These are phyloP conservation scores for Polydrusus tereticollis DNA, from an alignment of 2,888 invertebrate species.

Conservation along the genomic window DNA sequence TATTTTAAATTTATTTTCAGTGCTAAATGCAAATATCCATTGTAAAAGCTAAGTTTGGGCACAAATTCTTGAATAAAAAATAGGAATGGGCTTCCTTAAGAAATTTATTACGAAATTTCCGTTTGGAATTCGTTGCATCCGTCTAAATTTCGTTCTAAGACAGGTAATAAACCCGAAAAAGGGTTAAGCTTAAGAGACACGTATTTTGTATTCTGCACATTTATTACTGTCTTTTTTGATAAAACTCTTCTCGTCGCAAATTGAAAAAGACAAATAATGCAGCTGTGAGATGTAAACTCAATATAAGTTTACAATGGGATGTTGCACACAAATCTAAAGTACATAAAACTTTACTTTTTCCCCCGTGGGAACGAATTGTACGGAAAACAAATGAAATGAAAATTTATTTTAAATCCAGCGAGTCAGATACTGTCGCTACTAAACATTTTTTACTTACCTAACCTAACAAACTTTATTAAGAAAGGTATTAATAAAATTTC, in stretches of 20 bases:
- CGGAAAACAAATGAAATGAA: constrained; percentile 7
- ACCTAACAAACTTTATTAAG: too few species aligned
- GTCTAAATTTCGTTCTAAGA: not conserved
- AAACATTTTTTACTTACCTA: not conserved
- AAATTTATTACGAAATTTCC: constrained; percentile 8
- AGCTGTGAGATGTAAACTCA: not conserved
- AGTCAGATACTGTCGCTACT: not conserved
- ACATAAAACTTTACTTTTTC: constrained; percentile 5
- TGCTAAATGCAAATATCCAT: not conserved
- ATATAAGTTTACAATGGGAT: constrained; percentile 1
- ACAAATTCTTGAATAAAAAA: not conserved
- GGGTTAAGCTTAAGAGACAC: constrained; percentile 7
- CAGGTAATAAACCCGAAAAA: constrained; percentile 15
- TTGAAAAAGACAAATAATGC: constrained; percentile 15
- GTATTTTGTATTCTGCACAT: constrained; percentile 10
- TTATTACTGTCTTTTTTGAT: constrained; percentile 15
- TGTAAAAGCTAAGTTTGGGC: not conserved
- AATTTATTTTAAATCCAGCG: not conserved
- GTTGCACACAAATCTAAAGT: constrained; percentile 9
- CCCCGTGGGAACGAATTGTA: not conserved
- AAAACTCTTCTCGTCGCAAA: constrained; percentile 1
- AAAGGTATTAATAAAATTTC: too few species aligned
- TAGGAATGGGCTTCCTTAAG: not conserved
- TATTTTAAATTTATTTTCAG: too few species aligned
- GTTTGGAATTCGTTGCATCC: constrained; percentile 12